Conservation (phyloP, 1,140 invertebrate species). For the Tetramorium simillimum region DNA sequence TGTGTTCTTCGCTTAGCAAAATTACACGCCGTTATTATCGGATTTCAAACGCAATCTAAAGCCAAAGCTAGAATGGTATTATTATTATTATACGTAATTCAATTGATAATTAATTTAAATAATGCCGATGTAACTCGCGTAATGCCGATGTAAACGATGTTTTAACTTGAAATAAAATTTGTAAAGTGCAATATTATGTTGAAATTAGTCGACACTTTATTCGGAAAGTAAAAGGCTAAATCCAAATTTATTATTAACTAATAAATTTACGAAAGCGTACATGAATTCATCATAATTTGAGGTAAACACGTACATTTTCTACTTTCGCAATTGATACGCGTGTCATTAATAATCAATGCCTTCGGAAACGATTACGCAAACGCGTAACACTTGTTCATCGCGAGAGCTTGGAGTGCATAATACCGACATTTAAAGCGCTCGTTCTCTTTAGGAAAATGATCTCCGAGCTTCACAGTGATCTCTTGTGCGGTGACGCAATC, state of each 20-base stretch:
- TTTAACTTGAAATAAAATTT: not conserved
- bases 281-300: not conserved
- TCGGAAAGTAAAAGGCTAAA: not conserved
- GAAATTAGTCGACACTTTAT: not conserved
- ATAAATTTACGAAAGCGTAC: not conserved
- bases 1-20: no score
- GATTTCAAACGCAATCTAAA: no score
- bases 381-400: not conserved
- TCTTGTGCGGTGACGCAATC: conserved; percentile 46
- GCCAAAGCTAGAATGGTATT: no score
- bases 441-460: conserved; percentile 9
- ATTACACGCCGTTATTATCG: no score
- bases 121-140: no score
- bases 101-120: no score
- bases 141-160: no score
- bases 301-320: not conserved
- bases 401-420: not conserved
- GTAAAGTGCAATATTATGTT: no score
- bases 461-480: conserved; percentile 19
- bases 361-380: conserved; percentile 1
- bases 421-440: conserved; percentile 22
- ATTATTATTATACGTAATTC: no score
- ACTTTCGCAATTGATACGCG: not conserved
- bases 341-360: not conserved
- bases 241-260: not conserved